Percentiles rank a stretch among this genome's conserved stretches.
These are phyloP conservation scores for Temnothorax curvispinosus DNA, from an alignment of 1,140 invertebrate genomes.

Conservation along the genomic window DNA sequence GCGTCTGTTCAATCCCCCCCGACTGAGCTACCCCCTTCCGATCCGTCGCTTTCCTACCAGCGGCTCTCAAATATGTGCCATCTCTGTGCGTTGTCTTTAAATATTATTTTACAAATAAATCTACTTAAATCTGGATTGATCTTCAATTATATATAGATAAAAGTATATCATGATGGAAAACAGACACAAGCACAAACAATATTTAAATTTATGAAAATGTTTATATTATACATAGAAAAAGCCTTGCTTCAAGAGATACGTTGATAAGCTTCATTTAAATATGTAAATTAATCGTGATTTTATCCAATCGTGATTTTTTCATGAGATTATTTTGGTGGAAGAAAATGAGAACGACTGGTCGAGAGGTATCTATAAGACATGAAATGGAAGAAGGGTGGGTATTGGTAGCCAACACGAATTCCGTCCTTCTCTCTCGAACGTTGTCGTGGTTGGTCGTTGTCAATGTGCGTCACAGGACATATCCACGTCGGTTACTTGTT, in stretches of 20 bases:
- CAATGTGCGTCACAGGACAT: constrained; percentile 51
- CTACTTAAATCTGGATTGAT: background rate
- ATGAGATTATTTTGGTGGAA: background rate
- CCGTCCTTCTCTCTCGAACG: constrained; percentile 46
- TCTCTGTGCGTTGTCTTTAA: background rate
- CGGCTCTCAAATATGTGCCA: constrained; percentile 71
- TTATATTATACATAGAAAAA: background rate
- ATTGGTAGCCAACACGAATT: constrained; percentile 74
- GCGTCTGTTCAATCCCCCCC: constrained; percentile 73
- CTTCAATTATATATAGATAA: background rate
- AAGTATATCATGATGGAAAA: background rate
- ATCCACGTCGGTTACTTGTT: constrained; percentile 59
- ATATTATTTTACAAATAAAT: background rate
- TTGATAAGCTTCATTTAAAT: background rate
- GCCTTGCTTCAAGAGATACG: background rate
- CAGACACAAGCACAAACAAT: background rate
- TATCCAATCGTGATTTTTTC: constrained; percentile 4
- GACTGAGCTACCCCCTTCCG: constrained; percentile 64
- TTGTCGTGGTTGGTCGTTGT: constrained; percentile 44
- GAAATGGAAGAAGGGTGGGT: constrained; percentile 77
- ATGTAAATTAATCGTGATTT: background rate
- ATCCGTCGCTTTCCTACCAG: constrained; percentile 77
- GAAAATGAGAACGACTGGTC: constrained; percentile 75
- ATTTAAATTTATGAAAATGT: background rate
- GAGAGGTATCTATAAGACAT: constrained; percentile 73